phyloP scores from a whole-genome alignment of 2,888 invertebrate species.

The Homarus gammarus region DNA sequence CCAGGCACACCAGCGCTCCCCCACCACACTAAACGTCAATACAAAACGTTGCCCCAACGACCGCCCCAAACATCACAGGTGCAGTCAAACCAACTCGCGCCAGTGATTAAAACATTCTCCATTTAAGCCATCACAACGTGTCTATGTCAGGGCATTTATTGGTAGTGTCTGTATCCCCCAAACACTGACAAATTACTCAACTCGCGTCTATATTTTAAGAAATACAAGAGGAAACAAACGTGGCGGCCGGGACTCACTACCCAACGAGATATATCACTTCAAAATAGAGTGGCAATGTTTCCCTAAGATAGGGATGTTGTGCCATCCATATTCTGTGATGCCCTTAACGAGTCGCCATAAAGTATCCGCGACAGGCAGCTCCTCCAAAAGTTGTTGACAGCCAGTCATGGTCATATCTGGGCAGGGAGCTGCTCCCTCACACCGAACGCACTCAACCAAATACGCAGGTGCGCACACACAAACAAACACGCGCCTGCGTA shows the following conservation, averaged over 20 bases:
- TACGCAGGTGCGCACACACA: not conserved
- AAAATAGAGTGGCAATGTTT: not conserved
- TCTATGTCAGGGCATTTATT: too few species aligned
- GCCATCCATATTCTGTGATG: constrained; percentile 25
- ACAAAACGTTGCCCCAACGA: too few species aligned
- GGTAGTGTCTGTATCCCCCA: too few species aligned
- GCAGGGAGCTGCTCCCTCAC: not conserved
- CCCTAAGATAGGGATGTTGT: constrained; percentile 4
- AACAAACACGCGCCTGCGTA: not conserved
- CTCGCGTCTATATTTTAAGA: too few species aligned
- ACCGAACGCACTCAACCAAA: not conserved
- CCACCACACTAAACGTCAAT: too few species aligned
- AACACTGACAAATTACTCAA: too few species aligned
- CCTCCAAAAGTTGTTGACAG: constrained; percentile 19
- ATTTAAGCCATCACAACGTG: too few species aligned
- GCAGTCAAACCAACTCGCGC: not conserved
- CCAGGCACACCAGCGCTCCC: too few species aligned
- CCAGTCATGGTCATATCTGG: not conserved
- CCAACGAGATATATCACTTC: not conserved
- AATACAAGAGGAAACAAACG: not conserved
- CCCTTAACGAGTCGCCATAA: constrained; percentile 25
- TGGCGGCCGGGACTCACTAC: not conserved
- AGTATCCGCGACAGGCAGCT: constrained; percentile 12
- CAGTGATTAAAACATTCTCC: too few species aligned
- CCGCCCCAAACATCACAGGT: too few species aligned